Evolutionary conservation across 2,888 invertebrate genomes (phyloP).

Genomic region (Trypoxylon attenuatum): DNA sequence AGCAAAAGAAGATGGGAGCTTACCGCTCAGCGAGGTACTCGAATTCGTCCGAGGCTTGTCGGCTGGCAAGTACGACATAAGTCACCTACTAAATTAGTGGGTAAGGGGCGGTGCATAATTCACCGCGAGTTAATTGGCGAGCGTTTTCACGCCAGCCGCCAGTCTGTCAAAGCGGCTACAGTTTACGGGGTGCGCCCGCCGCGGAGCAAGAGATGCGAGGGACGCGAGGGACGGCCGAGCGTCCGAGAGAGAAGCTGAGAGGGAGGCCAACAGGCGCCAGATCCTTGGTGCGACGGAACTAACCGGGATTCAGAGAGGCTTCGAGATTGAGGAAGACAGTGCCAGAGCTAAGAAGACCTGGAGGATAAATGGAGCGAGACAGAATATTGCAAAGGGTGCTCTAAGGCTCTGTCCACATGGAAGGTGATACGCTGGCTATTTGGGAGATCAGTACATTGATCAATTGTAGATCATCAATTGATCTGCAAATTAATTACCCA

Average conservation of each 20-base stretch:
- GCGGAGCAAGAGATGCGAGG: constrained; percentile 22
- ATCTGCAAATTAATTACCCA: too few relatives aligned
- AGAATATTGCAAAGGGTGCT: too few relatives aligned
- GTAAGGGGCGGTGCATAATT: constrained; percentile 70
- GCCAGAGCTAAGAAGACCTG: background rate
- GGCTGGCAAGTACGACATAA: constrained; percentile 70
- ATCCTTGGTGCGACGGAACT: background rate
- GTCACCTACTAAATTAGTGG: constrained; percentile 73
- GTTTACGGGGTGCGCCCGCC: too few relatives aligned
- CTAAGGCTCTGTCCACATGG: too few relatives aligned
- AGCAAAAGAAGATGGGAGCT: constrained; percentile 12
- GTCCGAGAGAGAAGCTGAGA: constrained; percentile 1
- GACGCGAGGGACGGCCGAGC: constrained; percentile 10
- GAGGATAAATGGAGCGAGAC: background rate
- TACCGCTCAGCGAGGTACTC: constrained; percentile 51
- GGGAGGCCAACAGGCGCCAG: background rate
- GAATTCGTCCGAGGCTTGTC: constrained; percentile 64
- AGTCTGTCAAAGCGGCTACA: constrained; percentile 70
- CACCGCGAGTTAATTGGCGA: constrained; percentile 73
- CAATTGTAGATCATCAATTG: too few relatives aligned
- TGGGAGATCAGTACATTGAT: too few relatives aligned
- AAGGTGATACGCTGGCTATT: too few relatives aligned
- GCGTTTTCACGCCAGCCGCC: constrained; percentile 72
- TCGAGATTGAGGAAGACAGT: background rate
- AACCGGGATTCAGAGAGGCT: background rate